Base-by-base conservation (phyloP, 2,797 vertebrate species). In the Sebastes nivosus region DNA sequence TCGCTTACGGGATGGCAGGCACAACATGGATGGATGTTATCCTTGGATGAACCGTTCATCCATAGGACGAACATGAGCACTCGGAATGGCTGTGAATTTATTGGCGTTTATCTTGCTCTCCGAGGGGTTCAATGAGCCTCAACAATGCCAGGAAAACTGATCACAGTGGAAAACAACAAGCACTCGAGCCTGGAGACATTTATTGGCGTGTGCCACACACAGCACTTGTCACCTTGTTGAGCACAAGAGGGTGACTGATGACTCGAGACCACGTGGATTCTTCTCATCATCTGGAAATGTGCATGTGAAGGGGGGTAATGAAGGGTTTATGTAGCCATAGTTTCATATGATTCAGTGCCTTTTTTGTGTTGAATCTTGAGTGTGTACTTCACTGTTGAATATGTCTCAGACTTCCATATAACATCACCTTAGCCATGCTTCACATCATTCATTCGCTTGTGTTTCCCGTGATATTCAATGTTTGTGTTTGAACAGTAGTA, bases 11-110 rank as follows among this genome's bases (percentile, higher is more conserved):
- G 65, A 75, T 3, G 29, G 57, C 67, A 67, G 50, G 82, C 77
- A 84, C 82, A 85, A 84, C 81, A 54, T 27, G 84, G 74, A 89
- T 81, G 81, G 72, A 90, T 88, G 87, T 73, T 82, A 82, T 85
- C 89, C 86, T 88, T 82, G 88, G 69, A 85, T 83, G 85, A 92
- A 84, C 83, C 42, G 54, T 59, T 90, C 89, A 88, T 75, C 87
- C 91, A 73, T 81, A 76, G 59, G 65, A 79, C 13, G 61, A 72
- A 83, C 81, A 79, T 66, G 59, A 88, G 80, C 68, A 20, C 77
- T 68, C 63, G 18, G 75, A 77, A 81, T 68, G 32, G 38, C 67
- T 91, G 72, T 72, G 80, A 80, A 91, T 87, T 88, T 87, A 90
- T 85, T 75, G 80, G 27, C 81, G 70, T 87, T 89, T 85, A 79